Evolutionary conservation across 2,113 vertebrate genomes (phyloP).

Genomic region (Tautogolabrus adspersus): DNA sequence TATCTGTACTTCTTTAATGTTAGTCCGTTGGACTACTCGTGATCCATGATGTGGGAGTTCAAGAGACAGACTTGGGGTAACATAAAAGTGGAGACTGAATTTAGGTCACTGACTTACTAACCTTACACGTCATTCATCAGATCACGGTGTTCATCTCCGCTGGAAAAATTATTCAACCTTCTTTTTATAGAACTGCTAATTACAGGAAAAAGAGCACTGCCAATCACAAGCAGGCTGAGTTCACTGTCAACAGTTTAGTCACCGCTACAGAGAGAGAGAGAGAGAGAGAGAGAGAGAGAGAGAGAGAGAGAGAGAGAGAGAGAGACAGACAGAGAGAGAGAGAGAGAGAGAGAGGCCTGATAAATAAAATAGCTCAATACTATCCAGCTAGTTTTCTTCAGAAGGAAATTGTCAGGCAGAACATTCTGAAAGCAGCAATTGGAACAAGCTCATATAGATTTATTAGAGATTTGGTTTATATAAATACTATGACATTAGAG

Average conservation of each 20-base stretch:
- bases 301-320: background rate
- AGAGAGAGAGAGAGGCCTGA: background rate
- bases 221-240: constrained; percentile 7
- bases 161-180: background rate
- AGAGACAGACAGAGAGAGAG: background rate
- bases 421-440: background rate
- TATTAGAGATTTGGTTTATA: background rate
- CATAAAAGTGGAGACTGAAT: background rate
- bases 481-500: too few species aligned
- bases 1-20: background rate
- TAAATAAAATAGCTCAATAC: constrained; percentile 11
- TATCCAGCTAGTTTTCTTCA: background rate
- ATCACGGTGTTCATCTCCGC: constrained; percentile 1
- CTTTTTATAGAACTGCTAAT: constrained; percentile 32
- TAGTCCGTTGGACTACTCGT: background rate
- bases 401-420: background rate
- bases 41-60: background rate
- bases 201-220: constrained; percentile 13
- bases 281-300: background rate
- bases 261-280: background rate
- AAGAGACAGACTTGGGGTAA: background rate
- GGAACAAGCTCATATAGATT: background rate
- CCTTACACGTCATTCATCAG: background rate
- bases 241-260: constrained; percentile 9
- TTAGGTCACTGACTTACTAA: background rate